Base-by-base conservation (phyloP, 2,113 vertebrate genomes). In the Oreochromis tanganicae region DNA sequence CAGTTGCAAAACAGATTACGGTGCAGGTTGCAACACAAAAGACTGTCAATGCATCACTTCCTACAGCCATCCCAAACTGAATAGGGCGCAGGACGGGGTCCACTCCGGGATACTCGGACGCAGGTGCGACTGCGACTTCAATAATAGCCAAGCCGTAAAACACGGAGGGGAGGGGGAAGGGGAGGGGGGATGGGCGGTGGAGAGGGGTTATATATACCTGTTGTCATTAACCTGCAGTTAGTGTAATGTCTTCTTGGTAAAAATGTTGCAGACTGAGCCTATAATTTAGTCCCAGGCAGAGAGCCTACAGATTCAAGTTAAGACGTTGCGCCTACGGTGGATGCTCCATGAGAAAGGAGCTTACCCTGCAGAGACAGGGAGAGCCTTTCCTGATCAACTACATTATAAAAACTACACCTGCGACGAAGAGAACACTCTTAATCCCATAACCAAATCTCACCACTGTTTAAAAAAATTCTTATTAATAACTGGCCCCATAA, bases 1-100 rank as follows among this genome's bases (percentile, higher is more conserved):
- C 95, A 97, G 90, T 97, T 97, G 96, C 96, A 96, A 97, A 97
- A 96, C 95, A 96, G 96, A 96, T 97, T 96, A 97, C 90, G 84
- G 93, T 89, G 81, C 94, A 96, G 94, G 94, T 94, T 94, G 93
- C 91, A 92, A 91, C 85, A 97, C 96, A 97, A 97, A 95, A 86
- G 94, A 50, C 82, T 3, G 94, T 92, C 94, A 95, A 96, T 94
- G 92, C 94, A 95, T 88, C 86, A 96, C 95, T 97, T 97, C 96
- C 96, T 96, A 88, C 91, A 94, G 95, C 88, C 93, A 95, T 95
- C 92, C 89, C 80, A 88, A 36, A 83, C 87, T 94, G 94, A 95
- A 96, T 92, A 87, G 93, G n/a, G 79, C 87, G 85, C 95, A 59
- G 92, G 88, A 90, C 92, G 90, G 94, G 93, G 93, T 93, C 94